A percentile compares a stretch with the other conserved stretches of the same genome.
Conservation (phyloP, 2,113 vertebrate species). For the Tetrao urogallus region DNA sequence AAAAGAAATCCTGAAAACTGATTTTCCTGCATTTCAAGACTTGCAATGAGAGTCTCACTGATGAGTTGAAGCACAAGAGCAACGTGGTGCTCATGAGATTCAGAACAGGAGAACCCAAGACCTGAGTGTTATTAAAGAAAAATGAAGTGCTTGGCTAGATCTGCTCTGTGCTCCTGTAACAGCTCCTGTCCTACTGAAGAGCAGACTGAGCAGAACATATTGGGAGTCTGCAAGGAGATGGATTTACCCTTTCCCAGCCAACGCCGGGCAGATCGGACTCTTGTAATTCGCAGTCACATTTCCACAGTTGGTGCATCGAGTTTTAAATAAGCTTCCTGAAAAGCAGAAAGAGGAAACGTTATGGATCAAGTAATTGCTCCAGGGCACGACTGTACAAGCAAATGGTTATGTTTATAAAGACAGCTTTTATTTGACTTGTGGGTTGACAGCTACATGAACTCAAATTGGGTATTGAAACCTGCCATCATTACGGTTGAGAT, state of each 20-base stretch:
- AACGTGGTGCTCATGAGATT: background rate
- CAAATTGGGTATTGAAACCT: background rate
- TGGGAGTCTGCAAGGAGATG: background rate
- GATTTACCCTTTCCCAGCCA: slow-evolving; percentile 92
- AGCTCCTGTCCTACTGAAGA: background rate
- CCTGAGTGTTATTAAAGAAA: background rate
- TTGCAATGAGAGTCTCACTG: background rate
- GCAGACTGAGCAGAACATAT: background rate
- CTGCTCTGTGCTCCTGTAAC: rapidly evolving
- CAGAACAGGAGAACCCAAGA: background rate
- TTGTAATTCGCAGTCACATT: slow-evolving; percentile 84
- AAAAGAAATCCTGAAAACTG: background rate
- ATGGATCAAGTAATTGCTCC: background rate
- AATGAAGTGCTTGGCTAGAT: background rate
- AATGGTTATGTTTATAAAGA: background rate
- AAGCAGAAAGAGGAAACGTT: background rate
- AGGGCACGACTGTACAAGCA: background rate
- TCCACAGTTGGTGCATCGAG: slow-evolving; percentile 91
- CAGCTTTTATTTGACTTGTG: background rate
- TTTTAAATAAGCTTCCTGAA: slow-evolving; percentile 94
- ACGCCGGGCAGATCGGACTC: slow-evolving; percentile 89
- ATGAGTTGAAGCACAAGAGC: background rate
- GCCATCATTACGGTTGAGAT: background rate
- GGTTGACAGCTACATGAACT: rapidly evolving
- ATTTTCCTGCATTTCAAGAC: background rate